Base-by-base conservation (phyloP, 37 sponge, comb jelly and placozoan genomes). In the Beroe forskalii region DNA sequence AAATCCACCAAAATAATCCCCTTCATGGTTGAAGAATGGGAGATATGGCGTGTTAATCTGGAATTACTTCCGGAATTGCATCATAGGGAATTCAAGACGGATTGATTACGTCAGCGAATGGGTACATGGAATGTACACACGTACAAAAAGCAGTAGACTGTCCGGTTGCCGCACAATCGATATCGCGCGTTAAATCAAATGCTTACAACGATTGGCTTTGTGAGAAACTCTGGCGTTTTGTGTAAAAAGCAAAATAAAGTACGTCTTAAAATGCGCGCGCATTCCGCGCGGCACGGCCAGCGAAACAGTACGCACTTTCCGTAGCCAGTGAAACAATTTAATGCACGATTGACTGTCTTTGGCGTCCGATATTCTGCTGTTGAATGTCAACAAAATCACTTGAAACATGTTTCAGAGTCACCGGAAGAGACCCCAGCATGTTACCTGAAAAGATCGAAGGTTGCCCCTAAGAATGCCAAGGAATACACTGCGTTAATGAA, bases 251-350 rank as follows among this genome's bases (percentile, higher is more conserved):
- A 69, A 27, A 36, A 2, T 35, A 36, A 33, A 14, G 12, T 33
- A 3, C 72, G 38, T 27, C 72, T 14, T 33, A 32, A 69, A 35
- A 32, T 69, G 27, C 32, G 72, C 72, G 72, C 72, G 72, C 19
- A 17, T 69, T 69, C 2, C 55, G 55, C 55, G 55, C 55, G 55
- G 55, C 55, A 28, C 72, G 33, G 72, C 72, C 72, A 69, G 72
- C 38, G 36, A 69, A 69, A 69, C 1, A 14, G 12, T 31, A 69
- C 66, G 72, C 27, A 69, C 39, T 27, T 32, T 69, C 14, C 32
- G 3, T 4, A 28, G 72, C 72, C 72, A 69, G 72, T 33, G 38
- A 36, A 69, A 69, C 19, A 12, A 48, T 17, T n/a, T n/a, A n/a
- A n/a, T n/a, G n/a, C n/a, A n/a, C n/a, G n/a, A n/a, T n/a, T n/a